Percentiles rank a stretch among this genome's conserved stretches.
phyloP scores from a whole-genome alignment of 1,140 invertebrate species.

The Zaprionus gabonicus region DNA sequence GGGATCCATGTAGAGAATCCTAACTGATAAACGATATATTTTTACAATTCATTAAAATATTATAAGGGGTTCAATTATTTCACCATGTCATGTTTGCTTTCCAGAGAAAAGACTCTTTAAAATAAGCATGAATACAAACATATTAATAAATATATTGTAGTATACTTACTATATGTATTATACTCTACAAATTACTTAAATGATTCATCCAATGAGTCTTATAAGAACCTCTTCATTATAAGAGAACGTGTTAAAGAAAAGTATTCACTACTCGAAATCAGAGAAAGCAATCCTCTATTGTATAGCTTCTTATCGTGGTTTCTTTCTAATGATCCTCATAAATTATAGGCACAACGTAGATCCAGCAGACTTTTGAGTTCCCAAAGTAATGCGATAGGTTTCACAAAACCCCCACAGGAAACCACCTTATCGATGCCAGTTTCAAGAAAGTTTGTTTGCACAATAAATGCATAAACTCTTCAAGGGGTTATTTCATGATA shows the following conservation, averaged over 20 bases:
- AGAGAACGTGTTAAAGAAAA: too few relatives aligned
- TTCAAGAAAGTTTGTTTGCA: neutral
- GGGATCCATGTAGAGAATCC: neutral
- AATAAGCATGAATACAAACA: too few relatives aligned
- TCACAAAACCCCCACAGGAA: neutral
- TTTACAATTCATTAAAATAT: too few relatives aligned
- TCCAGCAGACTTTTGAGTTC: neutral
- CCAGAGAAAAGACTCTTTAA: too few relatives aligned
- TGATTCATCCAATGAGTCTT: too few relatives aligned
- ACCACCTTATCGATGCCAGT: conserved; percentile 6
- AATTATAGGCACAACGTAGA: neutral
- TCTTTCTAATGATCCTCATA: neutral
- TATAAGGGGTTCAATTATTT: too few relatives aligned
- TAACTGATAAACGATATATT: neutral
- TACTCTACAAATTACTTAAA: too few relatives aligned
- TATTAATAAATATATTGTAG: too few relatives aligned
- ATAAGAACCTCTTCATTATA: too few relatives aligned
- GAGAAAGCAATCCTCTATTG: neutral
- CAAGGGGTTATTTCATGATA: neutral
- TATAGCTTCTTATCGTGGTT: neutral
- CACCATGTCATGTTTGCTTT: too few relatives aligned
- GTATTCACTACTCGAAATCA: neutral
- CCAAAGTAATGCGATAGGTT: neutral
- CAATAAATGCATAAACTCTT: neutral
- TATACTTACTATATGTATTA: too few relatives aligned